Evolutionary conservation across 2,797 vertebrate genomes (phyloP).

Genomic region (Semotilus atromaculatus): DNA sequence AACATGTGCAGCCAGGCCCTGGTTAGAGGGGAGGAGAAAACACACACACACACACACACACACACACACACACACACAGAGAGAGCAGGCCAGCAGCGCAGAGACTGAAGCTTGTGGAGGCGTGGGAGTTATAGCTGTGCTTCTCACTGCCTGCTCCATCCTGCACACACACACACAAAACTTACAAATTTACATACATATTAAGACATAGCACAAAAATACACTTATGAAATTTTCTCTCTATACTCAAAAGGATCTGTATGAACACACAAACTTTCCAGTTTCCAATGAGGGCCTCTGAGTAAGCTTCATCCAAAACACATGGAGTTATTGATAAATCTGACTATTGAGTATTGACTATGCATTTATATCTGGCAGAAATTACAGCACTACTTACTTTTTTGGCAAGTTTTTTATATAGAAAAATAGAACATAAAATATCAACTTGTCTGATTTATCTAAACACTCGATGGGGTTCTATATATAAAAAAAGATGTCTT

Average conservation of each 20-base stretch:
- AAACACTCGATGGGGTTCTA: background rate
- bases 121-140: slow-evolving; percentile 39
- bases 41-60: slow-evolving; percentile 11
- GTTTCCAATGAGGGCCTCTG: background rate
- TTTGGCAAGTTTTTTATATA: background rate
- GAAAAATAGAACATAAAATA: background rate
- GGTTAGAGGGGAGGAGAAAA: slow-evolving; percentile 31
- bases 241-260: background rate
- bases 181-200: background rate
- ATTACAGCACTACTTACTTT: background rate
- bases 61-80: slow-evolving; percentile 28
- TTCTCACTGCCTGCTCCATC: slow-evolving; percentile 47
- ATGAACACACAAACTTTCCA: background rate
- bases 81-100: slow-evolving; percentile 6
- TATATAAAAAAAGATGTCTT: background rate
- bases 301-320: background rate
- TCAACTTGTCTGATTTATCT: background rate
- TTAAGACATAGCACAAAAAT: background rate
- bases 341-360: background rate
- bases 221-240: background rate
- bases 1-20: slow-evolving; percentile 56
- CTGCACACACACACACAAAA: background rate
- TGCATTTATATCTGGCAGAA: slow-evolving; percentile 11
- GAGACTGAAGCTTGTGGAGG: slow-evolving; percentile 36
- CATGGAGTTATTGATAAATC: background rate